A percentile compares a stretch with the other conserved stretches of the same genome.
Evolutionary conservation across 2,797 vertebrate genomes (phyloP).

Genomic region (Tolypeutes matacus): DNA sequence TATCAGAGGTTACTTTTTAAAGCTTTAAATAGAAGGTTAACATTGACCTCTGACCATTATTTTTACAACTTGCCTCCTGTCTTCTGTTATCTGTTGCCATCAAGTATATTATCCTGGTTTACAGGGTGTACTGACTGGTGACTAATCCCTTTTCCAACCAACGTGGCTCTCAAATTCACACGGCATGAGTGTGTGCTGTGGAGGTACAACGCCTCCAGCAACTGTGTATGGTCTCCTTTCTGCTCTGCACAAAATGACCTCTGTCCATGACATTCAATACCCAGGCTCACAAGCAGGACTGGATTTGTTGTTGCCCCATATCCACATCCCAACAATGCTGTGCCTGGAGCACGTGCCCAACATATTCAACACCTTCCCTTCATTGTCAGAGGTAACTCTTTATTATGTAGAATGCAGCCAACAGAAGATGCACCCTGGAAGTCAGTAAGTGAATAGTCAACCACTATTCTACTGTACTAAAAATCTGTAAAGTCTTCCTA

Average conservation of each 20-base stretch:
- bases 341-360: not conserved
- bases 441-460: not conserved
- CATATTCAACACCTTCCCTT: not conserved
- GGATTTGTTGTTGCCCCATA: not conserved
- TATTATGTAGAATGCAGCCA: not conserved
- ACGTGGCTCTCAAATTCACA: conserved; percentile 12
- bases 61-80: conserved; percentile 33
- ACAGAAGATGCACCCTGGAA: not conserved
- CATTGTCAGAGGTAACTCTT: not conserved
- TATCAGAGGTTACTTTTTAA: conserved; percentile 23
- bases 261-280: not conserved
- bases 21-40: conserved; percentile 47
- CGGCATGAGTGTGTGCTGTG: not conserved
- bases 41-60: conserved; percentile 19
- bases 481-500: not conserved
- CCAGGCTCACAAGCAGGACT: not conserved
- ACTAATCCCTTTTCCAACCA: conserved; percentile 1
- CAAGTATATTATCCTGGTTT: conserved; percentile 24
- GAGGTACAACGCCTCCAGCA: not conserved
- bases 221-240: not conserved
- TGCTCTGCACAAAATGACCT: not conserved
- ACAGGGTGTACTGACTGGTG: not conserved
- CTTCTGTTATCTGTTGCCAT: conserved; percentile 39
- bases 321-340: not conserved
- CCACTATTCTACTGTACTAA: not conserved